Percentiles rank a stretch among this genome's conserved stretches.
Conservation (phyloP, 2,113 vertebrate species). For the Phocoena sinus region DNA sequence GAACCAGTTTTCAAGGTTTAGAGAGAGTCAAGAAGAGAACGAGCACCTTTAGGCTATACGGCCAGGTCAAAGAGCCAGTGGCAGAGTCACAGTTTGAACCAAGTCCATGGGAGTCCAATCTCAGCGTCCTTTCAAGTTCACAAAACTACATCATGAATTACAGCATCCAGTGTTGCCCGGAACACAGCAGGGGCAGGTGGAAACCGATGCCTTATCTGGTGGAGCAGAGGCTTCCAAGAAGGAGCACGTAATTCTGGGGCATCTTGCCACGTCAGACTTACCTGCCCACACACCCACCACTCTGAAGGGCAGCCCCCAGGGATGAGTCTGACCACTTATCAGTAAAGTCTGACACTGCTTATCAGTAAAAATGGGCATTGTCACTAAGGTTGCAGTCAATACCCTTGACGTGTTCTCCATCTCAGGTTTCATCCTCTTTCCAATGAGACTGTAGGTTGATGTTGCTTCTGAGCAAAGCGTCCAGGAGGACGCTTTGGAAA, state of each 20-base stretch:
- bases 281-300: no score
- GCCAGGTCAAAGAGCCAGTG: neutral
- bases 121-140: neutral
- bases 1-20: neutral
- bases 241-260: neutral
- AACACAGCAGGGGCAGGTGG: neutral
- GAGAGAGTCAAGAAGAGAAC: neutral
- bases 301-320: neutral
- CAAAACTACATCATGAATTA: neutral
- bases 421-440: neutral
- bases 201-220: neutral
- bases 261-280: fast-evolving
- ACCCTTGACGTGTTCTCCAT: neutral
- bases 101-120: neutral
- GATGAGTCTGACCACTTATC: neutral
- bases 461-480: neutral
- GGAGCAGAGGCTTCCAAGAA: neutral
- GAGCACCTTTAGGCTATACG: fast-evolving
- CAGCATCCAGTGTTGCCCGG: no score
- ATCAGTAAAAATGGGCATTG: neutral
- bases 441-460: neutral
- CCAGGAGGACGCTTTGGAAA: conserved; percentile 23
- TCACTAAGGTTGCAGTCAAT: neutral
- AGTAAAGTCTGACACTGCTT: neutral
- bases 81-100: neutral